These are phyloP conservation scores for Propsilocerus akamusi DNA, from an alignment of 1,140 invertebrate genomes.

Conservation along the genomic window DNA sequence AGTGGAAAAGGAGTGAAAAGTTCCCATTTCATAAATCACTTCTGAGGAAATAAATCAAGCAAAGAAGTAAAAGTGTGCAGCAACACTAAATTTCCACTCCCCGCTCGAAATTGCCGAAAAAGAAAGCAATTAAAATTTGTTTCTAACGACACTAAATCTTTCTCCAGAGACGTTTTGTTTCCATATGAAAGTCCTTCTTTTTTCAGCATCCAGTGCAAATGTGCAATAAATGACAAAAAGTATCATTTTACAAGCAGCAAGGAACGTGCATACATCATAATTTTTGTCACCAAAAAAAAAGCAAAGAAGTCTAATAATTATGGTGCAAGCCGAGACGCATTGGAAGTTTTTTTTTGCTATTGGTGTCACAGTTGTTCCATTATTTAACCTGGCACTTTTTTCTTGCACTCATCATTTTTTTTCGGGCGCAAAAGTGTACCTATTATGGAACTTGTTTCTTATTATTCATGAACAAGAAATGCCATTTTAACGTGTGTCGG, in stretches of 20 bases:
- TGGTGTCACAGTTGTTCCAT: no score
- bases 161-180: not conserved
- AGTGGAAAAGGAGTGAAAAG: not conserved
- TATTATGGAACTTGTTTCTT: no score
- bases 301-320: not conserved
- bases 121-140: slow-evolving; percentile 3
- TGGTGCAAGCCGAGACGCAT: not conserved
- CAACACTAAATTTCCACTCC: not conserved
- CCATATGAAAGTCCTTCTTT: not conserved
- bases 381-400: no score
- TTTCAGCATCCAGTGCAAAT: no score
- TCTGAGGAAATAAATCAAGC: not conserved
- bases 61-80: not conserved
- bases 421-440: no score
- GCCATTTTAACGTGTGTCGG: no score
- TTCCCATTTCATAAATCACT: not conserved
- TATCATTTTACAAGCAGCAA: not conserved
- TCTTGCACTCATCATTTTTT: no score
- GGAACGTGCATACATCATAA: no score
- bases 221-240: slow-evolving; percentile 2
- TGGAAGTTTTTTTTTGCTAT: no score
- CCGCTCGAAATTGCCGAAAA: not conserved
- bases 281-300: not conserved
- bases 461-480: no score
- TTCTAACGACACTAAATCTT: not conserved